A percentile compares a stretch with the other conserved stretches of the same genome.
Evolutionary conservation across 1,140 invertebrate genomes (phyloP).

Genomic region (Nasonia longicornis): DNA sequence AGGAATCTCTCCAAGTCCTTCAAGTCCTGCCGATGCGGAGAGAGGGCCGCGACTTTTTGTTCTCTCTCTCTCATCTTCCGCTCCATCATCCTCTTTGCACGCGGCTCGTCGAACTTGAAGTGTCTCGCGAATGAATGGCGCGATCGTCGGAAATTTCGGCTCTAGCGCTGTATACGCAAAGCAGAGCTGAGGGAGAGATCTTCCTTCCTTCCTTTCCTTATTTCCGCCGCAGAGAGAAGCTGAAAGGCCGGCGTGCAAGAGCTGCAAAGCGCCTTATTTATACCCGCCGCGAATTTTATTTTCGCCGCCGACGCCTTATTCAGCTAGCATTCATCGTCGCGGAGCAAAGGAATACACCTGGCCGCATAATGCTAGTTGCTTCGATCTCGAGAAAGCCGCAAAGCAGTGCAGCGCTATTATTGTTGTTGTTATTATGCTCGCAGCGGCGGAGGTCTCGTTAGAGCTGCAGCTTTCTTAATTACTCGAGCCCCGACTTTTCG

Average conservation of each 20-base stretch:
- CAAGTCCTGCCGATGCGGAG: constrained; percentile 22
- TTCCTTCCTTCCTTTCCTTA: constrained; percentile 4
- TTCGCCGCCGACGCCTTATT: background rate
- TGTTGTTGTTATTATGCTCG: background rate
- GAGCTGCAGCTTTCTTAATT: constrained; percentile 15
- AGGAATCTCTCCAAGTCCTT: constrained; percentile 35
- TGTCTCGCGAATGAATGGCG: constrained; percentile 40
- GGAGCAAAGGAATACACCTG: constrained; percentile 14
- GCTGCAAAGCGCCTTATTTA: background rate
- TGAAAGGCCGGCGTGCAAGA: background rate
- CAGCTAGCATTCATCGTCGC: constrained; percentile 28
- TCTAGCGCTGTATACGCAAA: constrained; percentile 30
- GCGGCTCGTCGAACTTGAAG: constrained; percentile 29
- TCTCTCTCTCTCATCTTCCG: background rate
- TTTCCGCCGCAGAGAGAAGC: background rate
- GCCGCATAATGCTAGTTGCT: too few relatives aligned
- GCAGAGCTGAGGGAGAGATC: background rate
- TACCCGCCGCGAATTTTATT: background rate
- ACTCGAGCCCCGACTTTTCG: constrained; percentile 17
- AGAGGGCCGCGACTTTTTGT: constrained; percentile 5
- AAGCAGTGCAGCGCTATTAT: background rate
- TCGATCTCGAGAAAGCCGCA: background rate
- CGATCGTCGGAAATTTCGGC: constrained; percentile 34
- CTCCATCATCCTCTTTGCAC: background rate
- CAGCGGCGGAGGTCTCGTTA: background rate